phyloP scores from a whole-genome alignment of 2,888 invertebrate genomes.

The Hydroisotoma schaefferi region DNA sequence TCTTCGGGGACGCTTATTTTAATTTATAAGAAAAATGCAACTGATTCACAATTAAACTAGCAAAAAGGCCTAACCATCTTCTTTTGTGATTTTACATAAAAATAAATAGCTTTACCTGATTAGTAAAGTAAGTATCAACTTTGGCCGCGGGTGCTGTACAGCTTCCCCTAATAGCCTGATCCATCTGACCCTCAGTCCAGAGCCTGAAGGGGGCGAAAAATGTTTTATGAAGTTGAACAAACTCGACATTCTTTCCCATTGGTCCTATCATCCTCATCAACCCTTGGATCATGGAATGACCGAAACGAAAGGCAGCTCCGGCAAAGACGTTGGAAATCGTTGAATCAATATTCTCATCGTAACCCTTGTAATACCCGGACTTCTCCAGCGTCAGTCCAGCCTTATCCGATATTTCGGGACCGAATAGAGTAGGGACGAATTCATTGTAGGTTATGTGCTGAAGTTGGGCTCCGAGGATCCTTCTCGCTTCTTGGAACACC shows the following conservation, averaged over 20 bases:
- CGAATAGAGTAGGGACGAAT: conserved; percentile 71
- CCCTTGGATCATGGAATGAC: conserved; percentile 76
- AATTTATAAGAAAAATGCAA: no score
- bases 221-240: conserved; percentile 72
- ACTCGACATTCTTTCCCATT: conserved; percentile 57
- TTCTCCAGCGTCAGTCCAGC: conserved; percentile 17
- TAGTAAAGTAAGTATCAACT: conserved; percentile 62
- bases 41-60: no score
- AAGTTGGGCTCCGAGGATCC: conserved; percentile 75
- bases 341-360: conserved; percentile 75
- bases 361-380: conserved; percentile 65
- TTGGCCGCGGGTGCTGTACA: conserved; percentile 63
- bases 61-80: no score
- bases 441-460: conserved; percentile 83
- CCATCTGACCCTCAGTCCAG: conserved; percentile 63
- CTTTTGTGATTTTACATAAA: no score
- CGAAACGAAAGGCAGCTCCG: conserved; percentile 87
- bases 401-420: conserved; percentile 17
- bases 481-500: conserved; percentile 72
- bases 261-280: conserved; percentile 53
- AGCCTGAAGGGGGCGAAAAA: conserved; percentile 74
- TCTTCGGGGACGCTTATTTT: no score
- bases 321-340: conserved; percentile 86
- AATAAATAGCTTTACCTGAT: conserved; percentile 61
- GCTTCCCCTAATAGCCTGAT: conserved; percentile 64